Evolutionary conservation across 2,113 vertebrate species (phyloP).

Genomic region (Myotis davidii): DNA sequence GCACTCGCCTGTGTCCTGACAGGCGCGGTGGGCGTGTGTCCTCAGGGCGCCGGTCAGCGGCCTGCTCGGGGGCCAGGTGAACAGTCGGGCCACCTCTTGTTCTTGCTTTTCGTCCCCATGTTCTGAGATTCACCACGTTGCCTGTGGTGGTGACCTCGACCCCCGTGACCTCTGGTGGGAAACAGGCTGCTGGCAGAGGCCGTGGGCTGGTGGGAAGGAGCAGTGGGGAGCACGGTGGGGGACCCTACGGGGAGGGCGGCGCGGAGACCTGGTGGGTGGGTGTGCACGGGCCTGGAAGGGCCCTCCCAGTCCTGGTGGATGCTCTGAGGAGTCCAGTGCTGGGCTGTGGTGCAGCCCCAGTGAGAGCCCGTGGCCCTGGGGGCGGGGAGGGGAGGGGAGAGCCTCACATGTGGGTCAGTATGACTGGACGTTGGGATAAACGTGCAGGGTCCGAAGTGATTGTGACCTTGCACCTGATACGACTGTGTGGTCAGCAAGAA

Average conservation of each 20-base stretch:
- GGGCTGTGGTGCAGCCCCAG: not conserved
- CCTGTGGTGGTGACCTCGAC: rapidly evolving
- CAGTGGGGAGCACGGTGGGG: not conserved
- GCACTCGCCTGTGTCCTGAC: not conserved
- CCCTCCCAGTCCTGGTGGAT: not conserved
- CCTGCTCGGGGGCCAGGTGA: not conserved
- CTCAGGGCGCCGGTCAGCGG: not conserved
- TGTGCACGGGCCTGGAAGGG: not conserved
- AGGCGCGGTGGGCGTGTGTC: too few species aligned
- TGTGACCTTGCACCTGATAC: not conserved
- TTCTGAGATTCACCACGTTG: not conserved
- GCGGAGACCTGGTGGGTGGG: not conserved
- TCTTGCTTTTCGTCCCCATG: not conserved
- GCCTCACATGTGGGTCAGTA: not conserved
- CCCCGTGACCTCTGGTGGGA: not conserved
- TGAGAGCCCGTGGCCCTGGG: not conserved
- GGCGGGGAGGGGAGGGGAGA: not conserved
- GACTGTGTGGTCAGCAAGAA: not conserved
- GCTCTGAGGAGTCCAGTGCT: not conserved
- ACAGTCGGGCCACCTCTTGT: not conserved
- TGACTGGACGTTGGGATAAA: not conserved
- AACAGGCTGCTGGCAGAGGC: not conserved
- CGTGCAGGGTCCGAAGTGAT: not conserved
- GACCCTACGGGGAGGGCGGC: not conserved
- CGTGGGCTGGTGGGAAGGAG: not conserved